Evolutionary conservation across 37 sponge, comb jelly and placozoan species (phyloP).

Genomic region (Tethya wilhelma): DNA sequence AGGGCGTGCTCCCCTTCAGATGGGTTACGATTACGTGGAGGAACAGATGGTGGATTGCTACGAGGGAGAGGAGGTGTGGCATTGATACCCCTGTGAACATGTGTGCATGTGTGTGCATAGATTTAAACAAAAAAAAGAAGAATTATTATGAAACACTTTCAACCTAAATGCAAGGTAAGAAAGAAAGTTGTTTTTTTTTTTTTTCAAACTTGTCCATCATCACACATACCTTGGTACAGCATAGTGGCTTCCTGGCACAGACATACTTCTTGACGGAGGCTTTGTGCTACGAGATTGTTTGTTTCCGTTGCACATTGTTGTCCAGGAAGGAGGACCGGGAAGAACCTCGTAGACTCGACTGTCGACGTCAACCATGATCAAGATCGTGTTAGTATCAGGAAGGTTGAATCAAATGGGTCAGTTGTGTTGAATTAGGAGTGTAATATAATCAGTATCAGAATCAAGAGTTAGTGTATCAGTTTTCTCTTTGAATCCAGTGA

Average conservation of each 20-base stretch:
- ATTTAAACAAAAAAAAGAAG: background rate
- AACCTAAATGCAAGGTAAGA: too few species aligned
- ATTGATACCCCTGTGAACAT: constrained; percentile 7
- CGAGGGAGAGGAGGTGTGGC: constrained; percentile 5
- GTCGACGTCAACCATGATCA: constrained; percentile 16
- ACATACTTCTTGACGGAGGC: too few species aligned
- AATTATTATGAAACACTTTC: too few species aligned
- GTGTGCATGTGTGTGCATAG: background rate
- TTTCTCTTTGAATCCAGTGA: too few species aligned
- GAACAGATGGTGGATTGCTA: constrained; percentile 2
- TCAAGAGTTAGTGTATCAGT: too few species aligned
- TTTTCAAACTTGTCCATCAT: background rate
- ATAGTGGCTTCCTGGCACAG: background rate
- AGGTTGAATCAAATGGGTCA: too few species aligned
- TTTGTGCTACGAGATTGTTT: too few species aligned
- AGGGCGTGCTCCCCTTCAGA: constrained; percentile 9
- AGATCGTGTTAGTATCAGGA: too few species aligned
- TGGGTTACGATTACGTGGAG: constrained; percentile 22
- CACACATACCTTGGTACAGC: background rate
- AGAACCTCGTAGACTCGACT: constrained; percentile 17
- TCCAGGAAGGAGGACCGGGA: background rate
- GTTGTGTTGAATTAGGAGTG: too few species aligned
- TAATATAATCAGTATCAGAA: too few species aligned
- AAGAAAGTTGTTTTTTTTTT: background rate
- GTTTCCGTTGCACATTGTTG: background rate